phyloP scores from a whole-genome alignment of 2,113 vertebrate genomes.

The Sphyrna mokarran region DNA sequence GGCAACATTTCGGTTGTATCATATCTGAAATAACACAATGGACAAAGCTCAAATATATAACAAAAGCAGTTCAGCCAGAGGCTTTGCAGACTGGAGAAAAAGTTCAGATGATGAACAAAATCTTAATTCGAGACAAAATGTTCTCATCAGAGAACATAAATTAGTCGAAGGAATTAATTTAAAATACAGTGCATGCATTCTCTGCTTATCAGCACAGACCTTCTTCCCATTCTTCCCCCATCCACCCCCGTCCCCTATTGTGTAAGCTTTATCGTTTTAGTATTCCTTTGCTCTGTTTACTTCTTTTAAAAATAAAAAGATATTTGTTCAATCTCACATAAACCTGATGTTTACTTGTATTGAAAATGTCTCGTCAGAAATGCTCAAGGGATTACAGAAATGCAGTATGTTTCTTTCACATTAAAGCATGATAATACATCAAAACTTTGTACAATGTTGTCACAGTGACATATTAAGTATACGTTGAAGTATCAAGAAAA shows the following conservation, averaged over 20 bases:
- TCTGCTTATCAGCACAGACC: background rate
- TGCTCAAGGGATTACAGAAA: slow-evolving; percentile 2
- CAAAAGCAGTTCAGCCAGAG: background rate
- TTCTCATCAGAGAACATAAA: background rate
- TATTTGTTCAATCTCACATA: slow-evolving; percentile 2
- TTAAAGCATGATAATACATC: slow-evolving; percentile 9
- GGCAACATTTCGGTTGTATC: background rate
- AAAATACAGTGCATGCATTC: background rate
- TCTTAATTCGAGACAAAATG: background rate
- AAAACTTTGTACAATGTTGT: slow-evolving; percentile 28
- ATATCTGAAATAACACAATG: background rate
- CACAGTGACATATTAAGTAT: slow-evolving; percentile 32
- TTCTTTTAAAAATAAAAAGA: background rate
- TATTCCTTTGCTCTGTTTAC: background rate
- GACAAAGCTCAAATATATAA: background rate
- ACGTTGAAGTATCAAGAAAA: slow-evolving; percentile 18
- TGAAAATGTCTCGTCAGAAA: slow-evolving; percentile 10
- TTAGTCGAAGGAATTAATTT: background rate
- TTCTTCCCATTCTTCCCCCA: background rate
- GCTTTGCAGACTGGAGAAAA: background rate
- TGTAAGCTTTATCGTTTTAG: background rate
- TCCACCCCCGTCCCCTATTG: background rate
- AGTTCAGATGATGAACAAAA: background rate
- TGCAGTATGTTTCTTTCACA: background rate
- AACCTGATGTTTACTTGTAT: background rate